Percentiles rank a stretch among this genome's conserved stretches.
These are phyloP conservation scores for Corythucha ciliata DNA, from an alignment of 2,888 invertebrate genomes.

Conservation along the genomic window DNA sequence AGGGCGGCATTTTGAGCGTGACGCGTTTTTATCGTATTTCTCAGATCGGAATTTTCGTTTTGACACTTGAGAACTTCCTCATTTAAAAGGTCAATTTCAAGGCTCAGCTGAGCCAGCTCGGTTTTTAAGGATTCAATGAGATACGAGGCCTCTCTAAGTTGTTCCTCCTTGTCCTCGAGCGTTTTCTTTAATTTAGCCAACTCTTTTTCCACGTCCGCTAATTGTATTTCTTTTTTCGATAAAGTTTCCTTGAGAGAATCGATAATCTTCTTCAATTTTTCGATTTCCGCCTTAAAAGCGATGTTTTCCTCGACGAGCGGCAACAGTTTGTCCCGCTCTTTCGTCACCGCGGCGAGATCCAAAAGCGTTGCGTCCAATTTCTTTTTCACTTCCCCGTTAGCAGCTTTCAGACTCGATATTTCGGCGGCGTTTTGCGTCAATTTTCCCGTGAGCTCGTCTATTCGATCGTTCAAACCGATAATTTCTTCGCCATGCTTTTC, in stretches of 20 bases:
- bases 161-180: conserved; percentile 11
- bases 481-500: conserved; percentile 19
- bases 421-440: conserved; percentile 6
- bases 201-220: neutral
- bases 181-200: conserved; percentile 20
- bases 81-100: conserved; percentile 12
- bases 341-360: conserved; percentile 6
- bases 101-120: conserved; percentile 1
- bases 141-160: conserved; percentile 5
- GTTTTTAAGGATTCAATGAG: conserved; percentile 1
- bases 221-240: no score
- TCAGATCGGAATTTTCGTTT: conserved; percentile 3
- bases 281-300: neutral
- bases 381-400: conserved; percentile 10
- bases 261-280: conserved; percentile 3
- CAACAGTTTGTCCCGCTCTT: neutral
- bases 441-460: conserved; percentile 4
- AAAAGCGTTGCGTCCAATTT: conserved; percentile 3
- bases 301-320: neutral
- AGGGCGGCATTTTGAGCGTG: neutral
- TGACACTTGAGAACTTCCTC: conserved; percentile 12
- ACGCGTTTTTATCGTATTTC: no score
- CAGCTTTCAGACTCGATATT: neutral
- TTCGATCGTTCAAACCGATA: neutral
- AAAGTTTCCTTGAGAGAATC: no score